A percentile compares a stretch with the other conserved stretches of the same genome.
phyloP scores from a whole-genome alignment of 2,797 vertebrate species.

The Emys orbicularis region DNA sequence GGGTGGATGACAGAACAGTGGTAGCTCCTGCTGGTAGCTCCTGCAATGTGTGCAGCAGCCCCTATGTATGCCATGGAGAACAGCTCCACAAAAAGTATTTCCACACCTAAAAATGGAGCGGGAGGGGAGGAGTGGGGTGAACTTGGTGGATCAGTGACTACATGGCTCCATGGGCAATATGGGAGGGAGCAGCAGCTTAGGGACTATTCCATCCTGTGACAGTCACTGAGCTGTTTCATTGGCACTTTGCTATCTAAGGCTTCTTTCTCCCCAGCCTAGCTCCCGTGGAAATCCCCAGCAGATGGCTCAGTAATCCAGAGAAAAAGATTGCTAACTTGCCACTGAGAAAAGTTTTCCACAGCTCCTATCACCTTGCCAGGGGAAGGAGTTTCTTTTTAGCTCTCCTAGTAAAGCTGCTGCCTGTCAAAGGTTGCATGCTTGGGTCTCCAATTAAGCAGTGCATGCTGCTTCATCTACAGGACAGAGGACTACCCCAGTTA shows the following conservation, averaged over 20 bases:
- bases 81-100: neutral
- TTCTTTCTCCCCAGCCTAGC: neutral
- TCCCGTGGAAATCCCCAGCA: neutral
- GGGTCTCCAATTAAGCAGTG: neutral
- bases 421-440: too few relatives aligned
- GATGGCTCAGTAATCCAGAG: neutral
- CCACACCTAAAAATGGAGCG: rapidly evolving
- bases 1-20: neutral
- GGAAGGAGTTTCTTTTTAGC: neutral
- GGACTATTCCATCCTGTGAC: neutral
- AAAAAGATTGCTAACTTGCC: neutral
- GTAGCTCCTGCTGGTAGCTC: neutral
- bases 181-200: neutral
- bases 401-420: neutral
- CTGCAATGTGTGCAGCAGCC: neutral
- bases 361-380: neutral
- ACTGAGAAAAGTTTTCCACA: neutral
- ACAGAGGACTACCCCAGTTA: neutral
- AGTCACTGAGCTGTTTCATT: neutral
- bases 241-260: neutral
- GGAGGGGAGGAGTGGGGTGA: neutral
- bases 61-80: neutral
- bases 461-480: neutral
- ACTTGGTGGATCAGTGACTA: neutral
- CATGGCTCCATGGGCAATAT: rapidly evolving